These are phyloP conservation scores for Dipodomys stephensi DNA, from an alignment of 2,113 vertebrate genomes.

Conservation along the genomic window DNA sequence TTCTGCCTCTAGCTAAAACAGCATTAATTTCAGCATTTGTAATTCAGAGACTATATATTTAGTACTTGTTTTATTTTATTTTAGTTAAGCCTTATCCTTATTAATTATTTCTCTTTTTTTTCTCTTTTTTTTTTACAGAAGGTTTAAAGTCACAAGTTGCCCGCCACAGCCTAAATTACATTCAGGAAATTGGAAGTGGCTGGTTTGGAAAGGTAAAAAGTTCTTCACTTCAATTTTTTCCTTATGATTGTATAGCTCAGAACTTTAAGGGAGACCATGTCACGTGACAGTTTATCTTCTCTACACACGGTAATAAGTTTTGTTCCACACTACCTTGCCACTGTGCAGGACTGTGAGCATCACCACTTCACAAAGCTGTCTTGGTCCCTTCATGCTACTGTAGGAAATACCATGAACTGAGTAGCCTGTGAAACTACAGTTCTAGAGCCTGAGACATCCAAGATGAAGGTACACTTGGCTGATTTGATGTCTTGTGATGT, in stretches of 20 bases:
- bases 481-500: background rate
- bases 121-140: slow-evolving; percentile 88
- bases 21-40: background rate
- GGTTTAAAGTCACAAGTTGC: slow-evolving; percentile 92
- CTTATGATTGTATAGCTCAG: background rate
- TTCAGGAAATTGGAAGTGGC: slow-evolving; percentile 97
- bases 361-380: background rate
- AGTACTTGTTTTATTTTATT: slow-evolving; percentile 36
- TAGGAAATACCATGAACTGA: background rate
- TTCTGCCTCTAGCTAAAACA: slow-evolving; percentile 22
- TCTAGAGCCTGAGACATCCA: background rate
- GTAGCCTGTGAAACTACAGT: background rate
- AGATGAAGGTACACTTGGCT: background rate
- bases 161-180: slow-evolving; percentile 97
- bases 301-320: fast-evolving
- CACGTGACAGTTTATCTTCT: background rate
- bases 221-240: background rate
- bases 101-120: background rate
- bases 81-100: background rate
- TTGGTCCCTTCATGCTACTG: background rate
- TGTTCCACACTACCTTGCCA: background rate
- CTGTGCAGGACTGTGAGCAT: background rate
- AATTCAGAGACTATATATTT: slow-evolving; percentile 2
- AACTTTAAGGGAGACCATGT: background rate
- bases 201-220: slow-evolving; percentile 97